These are phyloP conservation scores for Solea solea DNA, from an alignment of 2,113 vertebrate species.

Conservation along the genomic window DNA sequence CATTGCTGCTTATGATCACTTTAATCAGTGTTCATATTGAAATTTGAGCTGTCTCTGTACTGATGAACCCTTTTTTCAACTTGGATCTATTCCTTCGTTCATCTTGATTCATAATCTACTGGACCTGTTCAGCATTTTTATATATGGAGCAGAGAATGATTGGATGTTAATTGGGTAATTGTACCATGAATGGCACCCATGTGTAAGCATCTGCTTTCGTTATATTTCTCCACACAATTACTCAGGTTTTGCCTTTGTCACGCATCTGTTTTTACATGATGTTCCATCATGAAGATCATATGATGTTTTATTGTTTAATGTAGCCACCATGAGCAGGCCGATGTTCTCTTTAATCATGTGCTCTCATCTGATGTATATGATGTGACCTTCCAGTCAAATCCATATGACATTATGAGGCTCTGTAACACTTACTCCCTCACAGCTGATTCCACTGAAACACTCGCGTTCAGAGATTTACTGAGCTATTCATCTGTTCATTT, in stretches of 20 bases:
- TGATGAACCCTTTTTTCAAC: too few relatives aligned
- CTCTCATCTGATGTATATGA: constrained; percentile 1
- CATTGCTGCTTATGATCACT: too few relatives aligned
- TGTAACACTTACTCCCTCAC: constrained; percentile 7
- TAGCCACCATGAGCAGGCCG: background rate
- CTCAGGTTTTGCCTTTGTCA: background rate
- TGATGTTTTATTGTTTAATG: constrained; percentile 4
- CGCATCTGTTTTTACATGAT: background rate
- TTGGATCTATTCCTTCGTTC: too few relatives aligned
- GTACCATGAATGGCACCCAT: background rate
- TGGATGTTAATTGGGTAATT: background rate
- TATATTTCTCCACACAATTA: background rate
- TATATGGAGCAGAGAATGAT: background rate
- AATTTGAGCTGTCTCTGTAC: too few relatives aligned
- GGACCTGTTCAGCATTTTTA: background rate
- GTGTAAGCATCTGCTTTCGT: background rate
- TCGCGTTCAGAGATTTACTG: constrained; percentile 39
- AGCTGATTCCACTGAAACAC: constrained; percentile 5
- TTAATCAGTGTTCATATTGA: too few relatives aligned
- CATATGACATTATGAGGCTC: constrained; percentile 21
- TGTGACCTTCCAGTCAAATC: constrained; percentile 30
- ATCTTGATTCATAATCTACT: background rate
- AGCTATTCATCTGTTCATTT: constrained; percentile 57
- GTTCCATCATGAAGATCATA: background rate
- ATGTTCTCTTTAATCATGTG: constrained; percentile 1